Base-by-base conservation (phyloP, 1,140 invertebrate species). In the Helicoverpa armigera region DNA sequence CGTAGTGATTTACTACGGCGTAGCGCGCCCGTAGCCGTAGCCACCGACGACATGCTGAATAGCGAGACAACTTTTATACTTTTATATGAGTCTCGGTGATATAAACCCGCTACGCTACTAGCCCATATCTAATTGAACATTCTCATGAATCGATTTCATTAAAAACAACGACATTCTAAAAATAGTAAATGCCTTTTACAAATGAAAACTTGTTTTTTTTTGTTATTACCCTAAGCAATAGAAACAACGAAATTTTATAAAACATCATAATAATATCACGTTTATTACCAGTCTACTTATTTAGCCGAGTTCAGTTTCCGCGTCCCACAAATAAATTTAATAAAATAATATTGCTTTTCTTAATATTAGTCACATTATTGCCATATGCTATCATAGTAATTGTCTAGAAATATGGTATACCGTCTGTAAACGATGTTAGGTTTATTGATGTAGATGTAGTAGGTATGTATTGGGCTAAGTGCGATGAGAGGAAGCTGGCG, bases 271-370 rank as follows among this genome's bases (percentile, higher is more conserved):
- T 43, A 43, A 9, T 43, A 84, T 84, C 83, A 84, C 83, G 43
- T 67, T 79, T 53, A 12, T 79, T 82, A 50, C 82, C 84, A 87
- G 82, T 87, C 86, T 87, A 87, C 81, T 80, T 81, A 82, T 79
- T 69, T 82, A 85, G 82, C 79, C 80, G 77, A 83, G 35, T 82
- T 50, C 74, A 29, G 23, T 72, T 81, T 63, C 75, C 48, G 60
- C 72, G 70, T 81, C 77, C 43, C 78, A 69, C 58, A 82, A 83
- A 82, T 83, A 82, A 87, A 81, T 75, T 80, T 87, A 83, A 70
- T 67, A 77, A 80, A 84, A 83, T 18, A 76, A 83, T 85, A 87
- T 87, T 87, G 83, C 83, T 86, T 81, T 65, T 80, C 82, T 85
- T 85, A 58, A 16, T 43, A 60, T 16, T 76, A 65, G 60, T 78